phyloP scores from a whole-genome alignment of 2,888 invertebrate genomes.

The Oasisia sp. region DNA sequence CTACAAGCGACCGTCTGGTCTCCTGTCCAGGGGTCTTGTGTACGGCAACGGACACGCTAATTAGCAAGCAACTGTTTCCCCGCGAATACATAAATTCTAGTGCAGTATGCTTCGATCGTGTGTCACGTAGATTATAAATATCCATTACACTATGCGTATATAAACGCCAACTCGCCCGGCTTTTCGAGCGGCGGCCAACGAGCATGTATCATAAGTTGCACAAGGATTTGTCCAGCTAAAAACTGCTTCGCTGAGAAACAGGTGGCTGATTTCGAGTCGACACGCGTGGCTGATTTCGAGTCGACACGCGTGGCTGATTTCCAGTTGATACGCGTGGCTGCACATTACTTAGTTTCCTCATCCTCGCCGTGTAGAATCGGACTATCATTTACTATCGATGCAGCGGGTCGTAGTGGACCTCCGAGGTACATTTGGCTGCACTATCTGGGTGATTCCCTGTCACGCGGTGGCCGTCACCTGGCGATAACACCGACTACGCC shows the following conservation, averaged over 20 bases:
- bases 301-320: neutral
- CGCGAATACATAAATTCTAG: neutral
- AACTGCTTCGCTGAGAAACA: neutral
- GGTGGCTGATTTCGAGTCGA: neutral
- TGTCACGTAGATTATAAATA: neutral
- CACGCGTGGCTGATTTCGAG: neutral
- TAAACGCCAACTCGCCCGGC: neutral
- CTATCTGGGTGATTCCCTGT: neutral
- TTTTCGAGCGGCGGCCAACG: neutral
- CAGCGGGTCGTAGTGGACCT: neutral
- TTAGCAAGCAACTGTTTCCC: neutral
- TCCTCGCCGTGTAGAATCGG: neutral
- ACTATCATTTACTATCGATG: neutral
- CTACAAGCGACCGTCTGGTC: neutral
- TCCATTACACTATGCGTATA: neutral
- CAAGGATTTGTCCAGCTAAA: neutral
- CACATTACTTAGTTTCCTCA: too few relatives aligned
- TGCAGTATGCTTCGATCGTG: too few relatives aligned
- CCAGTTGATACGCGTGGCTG: too few relatives aligned
- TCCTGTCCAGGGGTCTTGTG: neutral
- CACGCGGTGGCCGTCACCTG: neutral
- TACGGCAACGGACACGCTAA: neutral
- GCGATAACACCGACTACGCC: neutral
- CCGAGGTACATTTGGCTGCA: neutral
- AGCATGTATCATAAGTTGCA: neutral